Conservation (phyloP, 2,797 vertebrate species). For the Catamblyrhynchus diadema region DNA sequence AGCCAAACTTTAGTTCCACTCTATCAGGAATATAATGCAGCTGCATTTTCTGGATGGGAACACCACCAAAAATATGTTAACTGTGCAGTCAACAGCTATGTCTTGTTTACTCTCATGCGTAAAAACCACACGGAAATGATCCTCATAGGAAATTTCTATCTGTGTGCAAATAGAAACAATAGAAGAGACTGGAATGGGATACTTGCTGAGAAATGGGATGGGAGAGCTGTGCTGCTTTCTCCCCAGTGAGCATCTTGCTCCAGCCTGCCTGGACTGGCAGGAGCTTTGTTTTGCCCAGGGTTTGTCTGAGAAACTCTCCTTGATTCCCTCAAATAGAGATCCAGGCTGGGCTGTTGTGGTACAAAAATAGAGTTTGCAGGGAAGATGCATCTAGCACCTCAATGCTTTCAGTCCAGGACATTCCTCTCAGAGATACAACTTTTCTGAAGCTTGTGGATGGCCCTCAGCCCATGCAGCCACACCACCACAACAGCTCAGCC, state of each 20-base stretch:
- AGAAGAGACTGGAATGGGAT: background rate
- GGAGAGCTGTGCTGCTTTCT: background rate
- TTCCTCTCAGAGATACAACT: background rate
- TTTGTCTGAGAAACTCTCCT: background rate
- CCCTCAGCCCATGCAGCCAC: background rate
- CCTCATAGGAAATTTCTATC: background rate
- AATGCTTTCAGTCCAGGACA: background rate
- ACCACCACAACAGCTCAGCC: fast-evolving
- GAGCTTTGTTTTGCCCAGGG: background rate
- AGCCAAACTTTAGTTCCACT: constrained; percentile 19
- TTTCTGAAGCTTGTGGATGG: background rate
- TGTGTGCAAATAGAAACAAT: background rate
- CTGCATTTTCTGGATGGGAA: constrained; percentile 59
- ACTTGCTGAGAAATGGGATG: background rate
- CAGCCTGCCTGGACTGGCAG: background rate
- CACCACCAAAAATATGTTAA: constrained; percentile 37
- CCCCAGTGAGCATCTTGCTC: background rate
- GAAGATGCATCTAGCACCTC: background rate
- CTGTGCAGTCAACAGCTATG: background rate
- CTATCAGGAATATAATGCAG: constrained; percentile 55
- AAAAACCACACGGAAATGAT: background rate
- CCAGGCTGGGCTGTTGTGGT: background rate
- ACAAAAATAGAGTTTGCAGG: background rate
- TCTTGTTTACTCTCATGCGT: background rate
- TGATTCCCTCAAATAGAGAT: background rate